Conservation (phyloP, 2,797 vertebrate genomes). For the Tachyglossus aculeatus region DNA sequence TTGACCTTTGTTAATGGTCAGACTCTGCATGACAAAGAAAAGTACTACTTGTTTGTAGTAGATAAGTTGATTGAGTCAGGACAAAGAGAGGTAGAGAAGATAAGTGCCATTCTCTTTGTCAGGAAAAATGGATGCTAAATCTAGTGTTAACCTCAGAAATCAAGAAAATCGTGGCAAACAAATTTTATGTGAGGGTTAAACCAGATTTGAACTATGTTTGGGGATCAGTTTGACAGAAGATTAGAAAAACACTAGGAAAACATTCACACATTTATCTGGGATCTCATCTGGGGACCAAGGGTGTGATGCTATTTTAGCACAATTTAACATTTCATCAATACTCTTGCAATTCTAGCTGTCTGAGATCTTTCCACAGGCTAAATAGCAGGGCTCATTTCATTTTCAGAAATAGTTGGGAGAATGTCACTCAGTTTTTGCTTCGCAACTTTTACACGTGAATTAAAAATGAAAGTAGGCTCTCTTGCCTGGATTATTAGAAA, state of each 20-base stretch:
- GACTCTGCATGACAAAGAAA: neutral
- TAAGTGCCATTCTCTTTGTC: neutral
- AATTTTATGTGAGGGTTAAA: neutral
- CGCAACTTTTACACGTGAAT: neutral
- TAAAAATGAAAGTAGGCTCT: neutral
- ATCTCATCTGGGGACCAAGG: neutral
- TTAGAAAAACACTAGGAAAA: conserved; percentile 2
- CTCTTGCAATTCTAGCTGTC: neutral
- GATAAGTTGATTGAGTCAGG: conserved; percentile 1
- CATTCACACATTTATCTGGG: neutral
- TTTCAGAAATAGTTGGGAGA: neutral
- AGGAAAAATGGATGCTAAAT: neutral
- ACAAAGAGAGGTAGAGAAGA: conserved; percentile 7
- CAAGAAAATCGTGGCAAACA: neutral
- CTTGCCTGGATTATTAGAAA: neutral
- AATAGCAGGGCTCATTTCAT: neutral
- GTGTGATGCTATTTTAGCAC: neutral
- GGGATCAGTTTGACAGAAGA: neutral
- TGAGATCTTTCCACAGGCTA: neutral
- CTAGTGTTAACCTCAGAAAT: conserved; percentile 2
- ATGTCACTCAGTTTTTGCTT: neutral
- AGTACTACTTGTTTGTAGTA: neutral
- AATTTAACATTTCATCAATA: conserved; percentile 29
- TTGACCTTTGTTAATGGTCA: conserved; percentile 21
- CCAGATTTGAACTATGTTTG: conserved; percentile 1